Evolutionary conservation across 2,797 vertebrate species (phyloP), one percentile per base, ranked within the genome.

Genomic region (Gephyroberyx darwinii): DNA sequence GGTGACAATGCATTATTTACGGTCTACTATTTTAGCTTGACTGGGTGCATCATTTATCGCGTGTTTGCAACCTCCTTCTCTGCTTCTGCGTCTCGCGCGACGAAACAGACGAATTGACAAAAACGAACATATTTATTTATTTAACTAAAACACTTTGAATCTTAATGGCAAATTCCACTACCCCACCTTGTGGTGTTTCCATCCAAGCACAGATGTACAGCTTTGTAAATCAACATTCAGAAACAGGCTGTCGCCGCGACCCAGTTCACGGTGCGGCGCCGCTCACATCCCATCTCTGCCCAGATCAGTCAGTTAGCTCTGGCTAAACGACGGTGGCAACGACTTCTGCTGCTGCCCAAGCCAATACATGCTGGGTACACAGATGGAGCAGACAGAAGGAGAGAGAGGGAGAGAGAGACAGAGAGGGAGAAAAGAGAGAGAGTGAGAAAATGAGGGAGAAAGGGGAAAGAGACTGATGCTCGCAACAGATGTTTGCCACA

Each of bases 381-480:
- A 93, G 92, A 93, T 93, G 93, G 93, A 90, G 84, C 30, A 54
- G 88, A 92, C 92, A 93, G 92, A 92, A 89, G 90, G 92, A 88
- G 81, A 81, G 39, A 60, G 51, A 55, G 64, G 14, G 26, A 30
- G 16, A n/a, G 43, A 30, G 41, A 45, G 75, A 52, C 47, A 52
- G 58, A 30, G 10, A 9, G 16, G 16, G n/a, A 19, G 45, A 52
- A 26, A 52, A 58, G 69, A 74, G 82, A 83, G 74, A 67, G 77
- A 71, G 69, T 69, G 67, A 68, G 73, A 61, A 58, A 65, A 67
- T 81, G 52, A 41, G 37, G 43, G 19, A 48, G 50, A 67, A 75
- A 60, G 65, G 69, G 75, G 80, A 68, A 13, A 84, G 84, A 88
- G 86, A 85, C 86, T 81, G 87, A 88, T 90, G 85, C 86, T 89